Base-by-base conservation (phyloP, 2,797 vertebrate genomes). In the Psittacula echo region DNA sequence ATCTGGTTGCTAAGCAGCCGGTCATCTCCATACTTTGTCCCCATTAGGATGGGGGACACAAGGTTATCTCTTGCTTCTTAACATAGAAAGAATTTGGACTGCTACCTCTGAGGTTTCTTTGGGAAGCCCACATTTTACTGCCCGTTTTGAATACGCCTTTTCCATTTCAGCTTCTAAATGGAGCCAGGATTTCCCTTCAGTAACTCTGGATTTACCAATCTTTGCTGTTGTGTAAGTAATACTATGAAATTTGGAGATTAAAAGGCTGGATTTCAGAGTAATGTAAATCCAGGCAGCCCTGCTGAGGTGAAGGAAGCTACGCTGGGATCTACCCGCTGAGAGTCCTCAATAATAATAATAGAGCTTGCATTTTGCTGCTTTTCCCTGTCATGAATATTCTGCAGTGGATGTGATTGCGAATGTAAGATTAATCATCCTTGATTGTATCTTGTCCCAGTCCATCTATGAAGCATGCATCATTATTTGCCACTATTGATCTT, bases 1-100 rank as follows among this genome's bases (percentile, higher is more conserved):
- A 74, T n/a, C 73, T 88, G 71, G 75, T 82, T 93, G 73, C 82
- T 95, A 88, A 93, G 91, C 71, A 94, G 77, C 44, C 2, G 5
- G 27, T n/a, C 66, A 83, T 68, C n/a, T 79, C 61, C 60, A 47
- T n/a, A 34, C 50, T 75, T 90, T 67, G 51, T n/a, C 41, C 75
- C 83, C 50, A 39, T 76, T 73, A 92, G 45, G 11, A 71, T 54
- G 30, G 65, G 42, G 30, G 21, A 77, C 53, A 67, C 1, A 0
- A 51, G 56, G n/a, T 67, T 89, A 44, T 56, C 61, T 54, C 64
- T 53, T 60, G 56, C 32, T 30, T 83, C 66, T 56, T 23, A 22
- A 71, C 6, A 18, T 8, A 65, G 34, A 80, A 62, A 26, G 34
- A 75, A 73, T 78, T 47, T 85, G 58, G 58, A 64, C 21, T 70